A percentile compares a stretch with the other conserved stretches of the same genome.
Evolutionary conservation across 2,113 vertebrate species (phyloP).

Genomic region (Irena cyanogastra): DNA sequence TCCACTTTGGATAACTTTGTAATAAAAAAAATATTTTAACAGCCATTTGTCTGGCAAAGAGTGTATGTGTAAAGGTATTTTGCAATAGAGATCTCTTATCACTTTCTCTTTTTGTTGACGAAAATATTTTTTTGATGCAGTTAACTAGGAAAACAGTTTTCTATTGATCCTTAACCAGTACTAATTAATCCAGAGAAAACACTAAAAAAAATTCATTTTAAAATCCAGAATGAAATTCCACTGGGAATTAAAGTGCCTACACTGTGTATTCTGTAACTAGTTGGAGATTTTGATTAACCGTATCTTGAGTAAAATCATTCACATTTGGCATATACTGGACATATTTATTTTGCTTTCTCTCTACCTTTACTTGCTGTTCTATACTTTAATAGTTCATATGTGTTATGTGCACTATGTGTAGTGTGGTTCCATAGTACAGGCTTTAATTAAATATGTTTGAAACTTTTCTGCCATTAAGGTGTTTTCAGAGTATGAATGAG

Average conservation of each 20-base stretch:
- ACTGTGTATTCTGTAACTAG: neutral
- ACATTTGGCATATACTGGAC: neutral
- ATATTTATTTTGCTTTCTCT: neutral
- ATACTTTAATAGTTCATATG: neutral
- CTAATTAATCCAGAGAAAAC: neutral
- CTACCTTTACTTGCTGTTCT: neutral
- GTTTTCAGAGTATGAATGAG: neutral
- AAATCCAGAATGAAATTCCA: neutral
- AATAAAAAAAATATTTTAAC: neutral
- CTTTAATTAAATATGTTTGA: neutral
- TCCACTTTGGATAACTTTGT: neutral
- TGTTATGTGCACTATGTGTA: neutral
- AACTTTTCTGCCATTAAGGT: neutral
- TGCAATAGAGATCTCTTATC: too few relatives aligned
- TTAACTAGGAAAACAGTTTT: neutral
- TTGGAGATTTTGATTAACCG: neutral
- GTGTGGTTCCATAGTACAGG: accelerated
- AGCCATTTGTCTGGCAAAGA: neutral
- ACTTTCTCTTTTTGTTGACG: neutral
- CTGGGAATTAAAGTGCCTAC: neutral
- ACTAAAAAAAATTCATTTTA: neutral
- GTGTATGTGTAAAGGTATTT: neutral
- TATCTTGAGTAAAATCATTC: neutral
- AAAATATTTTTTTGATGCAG: neutral
- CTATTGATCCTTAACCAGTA: neutral